phyloP scores from a whole-genome alignment of 2,888 invertebrate genomes.

The Orthonevra nobilis region DNA sequence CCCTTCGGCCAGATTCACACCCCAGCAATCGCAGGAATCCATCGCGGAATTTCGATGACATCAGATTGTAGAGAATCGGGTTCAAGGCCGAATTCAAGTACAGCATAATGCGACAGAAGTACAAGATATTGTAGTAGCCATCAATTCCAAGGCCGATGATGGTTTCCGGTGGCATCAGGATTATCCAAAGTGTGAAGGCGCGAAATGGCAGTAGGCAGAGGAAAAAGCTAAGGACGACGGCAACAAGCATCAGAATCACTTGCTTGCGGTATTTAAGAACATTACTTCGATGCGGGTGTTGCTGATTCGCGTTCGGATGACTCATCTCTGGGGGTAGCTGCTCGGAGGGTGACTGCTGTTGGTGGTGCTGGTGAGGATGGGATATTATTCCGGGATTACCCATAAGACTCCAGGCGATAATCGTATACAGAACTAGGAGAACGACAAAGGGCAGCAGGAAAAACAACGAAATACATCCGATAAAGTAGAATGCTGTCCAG shows the following conservation, averaged over 20 bases:
- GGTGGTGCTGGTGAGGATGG: constrained; percentile 79
- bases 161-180: constrained; percentile 87
- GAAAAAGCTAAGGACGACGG: constrained; percentile 94
- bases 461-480: constrained; percentile 89
- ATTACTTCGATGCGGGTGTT: constrained; percentile 78
- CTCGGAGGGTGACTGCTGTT: neutral
- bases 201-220: constrained; percentile 93
- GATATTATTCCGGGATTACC: constrained; percentile 87
- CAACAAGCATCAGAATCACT: constrained; percentile 93
- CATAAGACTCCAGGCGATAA: constrained; percentile 92
- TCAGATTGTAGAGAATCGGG: constrained; percentile 94
- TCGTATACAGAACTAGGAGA: constrained; percentile 89
- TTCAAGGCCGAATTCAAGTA: constrained; percentile 95
- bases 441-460: constrained; percentile 92
- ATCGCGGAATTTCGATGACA: constrained; percentile 94
- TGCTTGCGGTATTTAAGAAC: constrained; percentile 88
- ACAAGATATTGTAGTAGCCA: constrained; percentile 90
- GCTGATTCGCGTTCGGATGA: too few relatives aligned
- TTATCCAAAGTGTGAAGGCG: constrained; percentile 92
- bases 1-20: constrained; percentile 63
- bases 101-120: constrained; percentile 92
- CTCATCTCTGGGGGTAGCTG: constrained; percentile 2
- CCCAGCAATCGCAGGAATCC: constrained; percentile 87
- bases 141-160: constrained; percentile 87
- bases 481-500: constrained; percentile 90